A percentile compares a stretch with the other conserved stretches of the same genome.
Evolutionary conservation across 2,113 vertebrate genomes (phyloP).

Genomic region (Lates calcarifer): DNA sequence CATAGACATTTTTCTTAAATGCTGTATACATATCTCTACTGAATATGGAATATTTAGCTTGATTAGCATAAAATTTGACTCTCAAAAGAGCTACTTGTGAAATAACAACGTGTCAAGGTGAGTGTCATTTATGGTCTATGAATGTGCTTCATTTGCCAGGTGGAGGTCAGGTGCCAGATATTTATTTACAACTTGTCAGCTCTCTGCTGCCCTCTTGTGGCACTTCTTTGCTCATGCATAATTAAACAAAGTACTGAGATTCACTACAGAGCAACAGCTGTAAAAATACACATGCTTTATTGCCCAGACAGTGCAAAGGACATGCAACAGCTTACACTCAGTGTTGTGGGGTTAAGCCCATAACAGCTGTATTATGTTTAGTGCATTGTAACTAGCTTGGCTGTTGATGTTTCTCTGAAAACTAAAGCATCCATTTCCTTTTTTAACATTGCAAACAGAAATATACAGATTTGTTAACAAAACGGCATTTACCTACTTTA

Average conservation of each 20-base stretch:
- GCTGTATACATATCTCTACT: not conserved
- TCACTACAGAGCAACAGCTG: slow-evolving; percentile 27
- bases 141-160: not conserved
- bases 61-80: not conserved
- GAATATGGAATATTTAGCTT: not conserved
- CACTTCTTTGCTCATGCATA: not conserved
- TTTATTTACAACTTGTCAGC: not conserved
- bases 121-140: not conserved
- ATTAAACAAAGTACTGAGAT: not conserved
- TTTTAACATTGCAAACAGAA: not conserved
- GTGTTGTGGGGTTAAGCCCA: slow-evolving; percentile 12
- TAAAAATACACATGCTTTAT: slow-evolving; percentile 64
- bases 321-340: slow-evolving; percentile 43
- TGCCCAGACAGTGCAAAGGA: slow-evolving; percentile 58
- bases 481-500: not conserved
- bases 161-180: not conserved
- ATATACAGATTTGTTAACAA: slow-evolving; percentile 3
- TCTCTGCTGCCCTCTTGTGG: slow-evolving; percentile 54
- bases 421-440: slow-evolving; percentile 19
- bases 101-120: not conserved
- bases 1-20: not conserved
- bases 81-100: not conserved
- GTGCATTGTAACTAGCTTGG: slow-evolving; percentile 18
- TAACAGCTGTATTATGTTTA: slow-evolving; percentile 23
- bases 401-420: not conserved